A percentile compares a stretch with the other conserved stretches of the same genome.
These are phyloP conservation scores for Prunella fulvescens DNA, from an alignment of 2,113 vertebrate species.

Conservation along the genomic window DNA sequence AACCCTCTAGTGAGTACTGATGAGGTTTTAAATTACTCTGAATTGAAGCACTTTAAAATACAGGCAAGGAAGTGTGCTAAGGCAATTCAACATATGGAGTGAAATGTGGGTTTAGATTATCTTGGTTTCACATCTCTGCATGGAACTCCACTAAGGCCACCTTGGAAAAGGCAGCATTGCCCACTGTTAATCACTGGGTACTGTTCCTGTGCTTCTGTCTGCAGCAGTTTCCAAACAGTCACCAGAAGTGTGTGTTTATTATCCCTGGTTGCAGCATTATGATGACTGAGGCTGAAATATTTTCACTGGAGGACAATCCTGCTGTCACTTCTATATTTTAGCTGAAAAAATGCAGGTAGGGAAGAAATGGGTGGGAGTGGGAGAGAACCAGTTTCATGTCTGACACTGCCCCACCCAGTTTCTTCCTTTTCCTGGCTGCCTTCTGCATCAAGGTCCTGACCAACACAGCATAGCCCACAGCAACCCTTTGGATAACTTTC, in stretches of 20 bases:
- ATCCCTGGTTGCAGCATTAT: accelerated
- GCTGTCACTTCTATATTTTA: not conserved
- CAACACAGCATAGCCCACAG: not conserved
- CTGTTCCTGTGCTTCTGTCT: not conserved
- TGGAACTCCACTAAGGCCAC: not conserved
- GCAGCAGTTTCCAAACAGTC: not conserved
- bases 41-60: conserved; percentile 45
- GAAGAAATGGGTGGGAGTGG: not conserved
- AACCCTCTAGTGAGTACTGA: conserved; percentile 44
- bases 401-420: not conserved
- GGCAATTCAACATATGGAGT: not conserved
- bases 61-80: not conserved
- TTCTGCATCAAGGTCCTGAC: not conserved
- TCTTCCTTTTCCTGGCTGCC: not conserved
- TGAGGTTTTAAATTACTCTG: conserved; percentile 58
- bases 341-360: not conserved
- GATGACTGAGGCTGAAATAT: not conserved
- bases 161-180: not conserved
- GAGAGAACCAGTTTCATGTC: not conserved
- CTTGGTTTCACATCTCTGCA: not conserved
- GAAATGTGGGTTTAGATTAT: not conserved
- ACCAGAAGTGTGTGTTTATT: not conserved
- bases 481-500: not conserved
- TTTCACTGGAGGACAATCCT: not conserved
- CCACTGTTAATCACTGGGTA: not conserved